Percentiles rank a stretch among this genome's conserved stretches.
phyloP scores from a whole-genome alignment of 2,888 invertebrate genomes.

The Aphodius sticticus region DNA sequence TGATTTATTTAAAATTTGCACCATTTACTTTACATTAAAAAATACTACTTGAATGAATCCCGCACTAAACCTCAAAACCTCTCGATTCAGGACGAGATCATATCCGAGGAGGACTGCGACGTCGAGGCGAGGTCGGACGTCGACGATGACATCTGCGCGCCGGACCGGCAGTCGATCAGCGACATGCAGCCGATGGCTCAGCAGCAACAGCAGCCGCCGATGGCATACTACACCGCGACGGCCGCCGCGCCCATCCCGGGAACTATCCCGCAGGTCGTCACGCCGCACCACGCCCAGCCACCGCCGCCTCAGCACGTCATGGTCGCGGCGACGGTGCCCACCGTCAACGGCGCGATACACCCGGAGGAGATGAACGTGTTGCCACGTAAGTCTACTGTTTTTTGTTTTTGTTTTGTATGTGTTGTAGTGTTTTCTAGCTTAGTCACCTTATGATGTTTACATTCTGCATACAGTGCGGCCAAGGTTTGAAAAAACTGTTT shows the following conservation, averaged over 20 bases:
- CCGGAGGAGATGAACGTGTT: conserved; percentile 57
- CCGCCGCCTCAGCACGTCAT: conserved; percentile 52
- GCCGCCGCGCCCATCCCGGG: conserved; percentile 50
- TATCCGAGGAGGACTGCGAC: conserved; percentile 70
- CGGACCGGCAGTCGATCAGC: conserved; percentile 40
- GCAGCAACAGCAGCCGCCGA: conserved; percentile 42
- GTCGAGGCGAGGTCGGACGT: conserved; percentile 67
- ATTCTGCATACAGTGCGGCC: no score
- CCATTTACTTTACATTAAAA: no score
- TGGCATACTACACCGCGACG: conserved; percentile 51
- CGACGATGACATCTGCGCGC: conserved; percentile 67
- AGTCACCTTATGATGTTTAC: no score
- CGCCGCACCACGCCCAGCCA: conserved; percentile 51
- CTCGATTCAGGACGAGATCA: conserved; percentile 66
- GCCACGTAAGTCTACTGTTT: conserved; percentile 43
- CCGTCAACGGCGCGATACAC: conserved; percentile 59
- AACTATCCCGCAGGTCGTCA: conserved; percentile 53
- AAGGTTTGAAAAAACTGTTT: no score
- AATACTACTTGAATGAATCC: no score
- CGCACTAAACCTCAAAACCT: no score
- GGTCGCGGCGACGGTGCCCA: conserved; percentile 52
- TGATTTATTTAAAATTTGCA: no score
- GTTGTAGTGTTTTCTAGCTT: background rate
- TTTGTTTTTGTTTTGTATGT: conserved; percentile 10
- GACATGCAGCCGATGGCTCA: conserved; percentile 47